Evolutionary conservation across 2,888 invertebrate species (phyloP).

Genomic region (Yponomeuta evonymella): DNA sequence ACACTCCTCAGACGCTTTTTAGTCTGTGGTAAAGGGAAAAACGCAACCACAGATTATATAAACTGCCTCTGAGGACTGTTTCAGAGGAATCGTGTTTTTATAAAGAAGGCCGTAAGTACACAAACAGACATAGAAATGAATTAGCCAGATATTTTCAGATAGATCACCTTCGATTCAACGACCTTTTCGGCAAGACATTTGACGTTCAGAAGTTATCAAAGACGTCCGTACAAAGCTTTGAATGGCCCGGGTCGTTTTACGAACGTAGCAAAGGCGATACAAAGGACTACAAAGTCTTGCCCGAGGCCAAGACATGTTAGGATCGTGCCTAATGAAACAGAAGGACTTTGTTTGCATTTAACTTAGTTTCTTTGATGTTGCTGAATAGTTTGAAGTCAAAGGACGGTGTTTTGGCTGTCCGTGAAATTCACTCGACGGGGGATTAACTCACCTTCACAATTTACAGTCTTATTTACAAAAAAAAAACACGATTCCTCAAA

Average conservation of each 20-base stretch:
- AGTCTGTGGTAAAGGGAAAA: too few relatives aligned
- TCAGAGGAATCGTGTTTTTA: too few relatives aligned
- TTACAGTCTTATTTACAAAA: too few relatives aligned
- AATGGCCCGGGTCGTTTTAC: conserved; percentile 28
- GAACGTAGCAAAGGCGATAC: conserved; percentile 35
- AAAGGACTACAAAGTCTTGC: conserved; percentile 66
- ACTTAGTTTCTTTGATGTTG: conserved; percentile 64
- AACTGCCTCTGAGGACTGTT: too few relatives aligned
- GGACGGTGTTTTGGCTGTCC: not conserved
- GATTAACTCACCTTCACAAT: too few relatives aligned
- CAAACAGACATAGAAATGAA: too few relatives aligned
- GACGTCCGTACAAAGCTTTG: conserved; percentile 9
- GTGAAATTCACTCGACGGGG: not conserved
- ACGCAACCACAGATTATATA: too few relatives aligned
- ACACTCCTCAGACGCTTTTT: too few relatives aligned
- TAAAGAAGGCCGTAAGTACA: too few relatives aligned
- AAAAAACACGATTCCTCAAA: too few relatives aligned
- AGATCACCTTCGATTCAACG: not conserved
- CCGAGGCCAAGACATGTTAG: conserved; percentile 52
- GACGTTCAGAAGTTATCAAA: conserved; percentile 11
- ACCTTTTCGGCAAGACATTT: not conserved
- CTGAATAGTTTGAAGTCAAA: conserved; percentile 16
- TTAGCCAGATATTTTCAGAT: not conserved
- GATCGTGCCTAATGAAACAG: conserved; percentile 72
- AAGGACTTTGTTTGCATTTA: conserved; percentile 49